Evolutionary conservation across 2,888 invertebrate genomes (phyloP), one percentile per base, ranked within the genome.

Genomic region (Meandrusa payeni): DNA sequence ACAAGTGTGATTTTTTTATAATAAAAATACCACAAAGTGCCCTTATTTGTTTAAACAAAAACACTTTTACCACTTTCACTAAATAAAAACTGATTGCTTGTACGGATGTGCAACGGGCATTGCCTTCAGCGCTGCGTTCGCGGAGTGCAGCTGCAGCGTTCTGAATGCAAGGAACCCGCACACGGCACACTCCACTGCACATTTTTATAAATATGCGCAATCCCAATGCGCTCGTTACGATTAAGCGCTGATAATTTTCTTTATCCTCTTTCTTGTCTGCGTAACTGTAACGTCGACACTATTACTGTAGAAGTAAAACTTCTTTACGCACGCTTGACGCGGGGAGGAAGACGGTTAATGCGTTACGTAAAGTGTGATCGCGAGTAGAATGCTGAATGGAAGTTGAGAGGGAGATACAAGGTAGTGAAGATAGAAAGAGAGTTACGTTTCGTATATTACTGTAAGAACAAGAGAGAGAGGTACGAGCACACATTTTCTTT

Each of bases 121-220:
- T 5, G 11, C 11, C 9, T 61, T 61, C 68, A 71, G 75, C 71
- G 73, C 71, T 74, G 74, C 77, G 66, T 59, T 83, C 49, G 85
- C 79, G 78, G 58, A 62, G 75, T 66, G 80, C 81, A 70, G 59
- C 56, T 60, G 53, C 67, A 74, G 57, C 73, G 62, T 60, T 54
- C 67, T 74, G 58, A 73, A 62, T 80, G 81, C 73, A 51, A 57
- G 62, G 55, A 51, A 50, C 48, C 44, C 48, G 59, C 54, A 36
- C 60, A 59, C 59, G 56, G 59, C 38, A 22, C 41, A 34, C 34
- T 19, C 12, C 28, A 26, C 54, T 64, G 60, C 61, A 64, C 68
- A 70, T 76, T 76, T 76, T 75, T 67, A 83, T 85, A 70, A 81
- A 85, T 85, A 86, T 85, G 80, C n/a, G n/a, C 75, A 79, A 80